Evolutionary conservation across 1,140 invertebrate genomes (phyloP), one percentile per base, ranked within the genome.

Genomic region (Drosophila sproati): DNA sequence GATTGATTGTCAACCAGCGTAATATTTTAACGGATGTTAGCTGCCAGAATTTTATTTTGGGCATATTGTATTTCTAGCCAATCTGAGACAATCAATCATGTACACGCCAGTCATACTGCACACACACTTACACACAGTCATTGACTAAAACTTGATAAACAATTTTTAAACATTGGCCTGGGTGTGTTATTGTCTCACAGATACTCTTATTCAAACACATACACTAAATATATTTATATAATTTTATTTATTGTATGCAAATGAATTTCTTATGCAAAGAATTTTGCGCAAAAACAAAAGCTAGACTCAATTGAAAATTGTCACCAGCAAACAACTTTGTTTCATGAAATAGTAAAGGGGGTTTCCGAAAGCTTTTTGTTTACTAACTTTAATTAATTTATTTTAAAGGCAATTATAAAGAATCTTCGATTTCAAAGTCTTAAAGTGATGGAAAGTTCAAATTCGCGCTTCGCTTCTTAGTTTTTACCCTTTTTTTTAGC

Each of bases 21-120:
- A 12, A 62, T 50, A 62, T 12, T 62, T 31, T n/a, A 69, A 54
- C 34, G 47, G 7, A 50, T 68, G 28, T 72, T 48, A 54, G 37
- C 55, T 37, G 6, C 29, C n/a, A 34, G 28, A 35, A 10, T 68
- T 29, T 69, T 56, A 34, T 47, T 47, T 57, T 78, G 12, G 20
- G 29, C 74, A 60, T 73, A 73, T 78, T 73, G 69, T 71, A 35
- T 73, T 88, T 88, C 62, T 60, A 51, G 64, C 64, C 75, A 87
- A 79, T 79, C 82, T 87, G 28, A 60, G 79, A 60, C 73, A 82
- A 86, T 88, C 82, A 86, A 86, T 86, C 82, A 82, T 79, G 62
- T 54, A 62, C 66, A 62, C 60, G 47, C 45, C 55, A 43, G 50
- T 43, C n/a, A 62, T 5, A 63, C 51, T 35, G 52, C 47, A 74